Percentiles rank a stretch among this genome's conserved stretches.
These are phyloP conservation scores for Alosa sapidissima DNA, from an alignment of 2,797 vertebrate species.

Conservation along the genomic window DNA sequence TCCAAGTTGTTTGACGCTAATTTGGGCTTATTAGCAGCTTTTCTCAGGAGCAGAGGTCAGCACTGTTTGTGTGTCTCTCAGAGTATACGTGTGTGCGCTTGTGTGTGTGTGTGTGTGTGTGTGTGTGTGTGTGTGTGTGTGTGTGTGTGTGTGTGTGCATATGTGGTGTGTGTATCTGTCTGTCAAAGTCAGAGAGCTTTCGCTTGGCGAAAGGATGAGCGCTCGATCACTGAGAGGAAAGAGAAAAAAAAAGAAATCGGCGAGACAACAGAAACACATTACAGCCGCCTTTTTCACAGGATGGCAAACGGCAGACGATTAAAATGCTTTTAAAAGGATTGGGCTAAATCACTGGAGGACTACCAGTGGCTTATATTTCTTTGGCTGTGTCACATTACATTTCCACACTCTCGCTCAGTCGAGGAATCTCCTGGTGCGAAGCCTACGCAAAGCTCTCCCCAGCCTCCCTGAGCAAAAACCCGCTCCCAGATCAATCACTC, in stretches of 20 bases:
- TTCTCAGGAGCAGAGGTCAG: constrained; percentile 68
- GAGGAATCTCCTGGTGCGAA: constrained; percentile 3
- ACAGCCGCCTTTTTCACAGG: constrained; percentile 1
- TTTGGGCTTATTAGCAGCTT: constrained; percentile 75
- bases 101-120: constrained; percentile 25
- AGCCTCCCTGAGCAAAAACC: not conserved
- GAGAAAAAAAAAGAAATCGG: constrained; percentile 16
- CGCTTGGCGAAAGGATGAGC: constrained; percentile 8
- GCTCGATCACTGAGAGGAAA: constrained; percentile 9
- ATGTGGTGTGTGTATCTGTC: constrained; percentile 1
- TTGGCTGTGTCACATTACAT: constrained; percentile 11
- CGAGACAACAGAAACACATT: constrained; percentile 22
- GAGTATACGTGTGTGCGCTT: not conserved
- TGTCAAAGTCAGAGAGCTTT: constrained; percentile 5
- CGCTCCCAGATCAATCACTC: constrained; percentile 25
- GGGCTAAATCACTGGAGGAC: constrained; percentile 16
- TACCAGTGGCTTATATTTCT: constrained; percentile 26
- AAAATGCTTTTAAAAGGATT: constrained; percentile 27
- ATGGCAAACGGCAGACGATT: constrained; percentile 28
- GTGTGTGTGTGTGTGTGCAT: not conserved
- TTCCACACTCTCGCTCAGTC: not conserved
- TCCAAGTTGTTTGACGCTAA: constrained; percentile 71
- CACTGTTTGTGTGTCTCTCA: constrained; percentile 34
- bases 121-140: not conserved
- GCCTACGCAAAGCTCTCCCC: not conserved